Base-by-base conservation (phyloP, 1,140 invertebrate species). In the Frieseomelitta varia region DNA sequence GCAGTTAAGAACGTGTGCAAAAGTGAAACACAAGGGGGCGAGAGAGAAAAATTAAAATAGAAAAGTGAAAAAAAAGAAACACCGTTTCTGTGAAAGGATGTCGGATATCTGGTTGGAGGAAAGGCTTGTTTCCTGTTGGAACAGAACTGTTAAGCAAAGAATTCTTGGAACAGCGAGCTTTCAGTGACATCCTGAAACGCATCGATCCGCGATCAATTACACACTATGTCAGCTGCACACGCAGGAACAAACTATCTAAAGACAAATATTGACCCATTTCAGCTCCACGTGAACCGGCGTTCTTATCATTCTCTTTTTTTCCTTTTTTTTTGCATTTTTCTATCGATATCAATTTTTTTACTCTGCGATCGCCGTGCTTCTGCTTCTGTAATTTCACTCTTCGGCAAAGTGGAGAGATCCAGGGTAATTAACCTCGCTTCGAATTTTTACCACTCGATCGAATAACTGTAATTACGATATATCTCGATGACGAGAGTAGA, bases 191-290 rank as follows among this genome's bases (percentile, higher is more conserved):
- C 47, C 58, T 30, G 81, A 63, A 39, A 55, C 12, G 81, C 81
- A 78, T 71, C 74, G 65, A 77, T 67, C 39, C 81, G 65, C 75
- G 53, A 79, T 71, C 30, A 84, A 79, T 84, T 79, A 71, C 61
- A 56, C 56, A 21, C 55, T 63, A 72, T 53, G 15, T 47, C 39
- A 68, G 68, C 39, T 39, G 81, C 67, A 71, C 67, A 63, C 55
- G 75, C 75, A 84, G 75, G 75, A 84, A 84, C 76, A 61, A 79
- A 84, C 75, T 79, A 71, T 61, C 55, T 71, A 71, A 58, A 74
- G 71, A 81, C 83, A 74, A 81, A 85, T 74, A 81, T 80, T 85
- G 69, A 85, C 78, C 83, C 69, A 80, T 67, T 73, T 74, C 58
- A 56, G 34, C 15, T 11, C 83, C 27, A 67, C 17, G 51, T 34